Percentiles rank a stretch among this genome's conserved stretches.
phyloP scores from a whole-genome alignment of 2,797 vertebrate species.

The Myiotriccus ornatus region DNA sequence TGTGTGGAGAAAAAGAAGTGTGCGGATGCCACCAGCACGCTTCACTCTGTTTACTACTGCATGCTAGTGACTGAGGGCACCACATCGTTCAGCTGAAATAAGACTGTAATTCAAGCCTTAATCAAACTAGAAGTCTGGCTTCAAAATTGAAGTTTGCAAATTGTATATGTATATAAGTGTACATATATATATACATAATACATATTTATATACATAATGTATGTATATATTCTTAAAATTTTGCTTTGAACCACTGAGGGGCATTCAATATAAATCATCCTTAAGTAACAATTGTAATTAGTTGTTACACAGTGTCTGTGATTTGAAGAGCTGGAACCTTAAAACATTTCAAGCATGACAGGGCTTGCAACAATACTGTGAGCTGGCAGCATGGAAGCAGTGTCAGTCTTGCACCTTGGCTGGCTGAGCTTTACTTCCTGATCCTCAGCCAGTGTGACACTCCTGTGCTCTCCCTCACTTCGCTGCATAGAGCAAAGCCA shows the following conservation, averaged over 20 bases:
- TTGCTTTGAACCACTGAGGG: background rate
- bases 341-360: background rate
- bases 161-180: background rate
- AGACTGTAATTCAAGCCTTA: background rate
- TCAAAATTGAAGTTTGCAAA: background rate
- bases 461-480: background rate
- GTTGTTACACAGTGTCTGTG: background rate
- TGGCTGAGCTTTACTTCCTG: background rate
- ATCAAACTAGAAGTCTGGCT: background rate
- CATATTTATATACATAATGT: background rate
- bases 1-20: background rate
- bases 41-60: background rate
- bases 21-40: fast-evolving
- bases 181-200: too few species aligned
- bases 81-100: background rate
- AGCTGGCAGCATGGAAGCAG: background rate
- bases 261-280: background rate
- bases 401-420: background rate
- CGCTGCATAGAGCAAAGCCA: background rate
- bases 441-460: background rate
- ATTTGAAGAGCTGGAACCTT: background rate
- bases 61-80: background rate
- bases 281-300: background rate
- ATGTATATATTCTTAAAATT: background rate
- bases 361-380: background rate